Base-by-base conservation (phyloP, 2,888 invertebrate genomes). In the Acanthosoma haemorrhoidale region DNA sequence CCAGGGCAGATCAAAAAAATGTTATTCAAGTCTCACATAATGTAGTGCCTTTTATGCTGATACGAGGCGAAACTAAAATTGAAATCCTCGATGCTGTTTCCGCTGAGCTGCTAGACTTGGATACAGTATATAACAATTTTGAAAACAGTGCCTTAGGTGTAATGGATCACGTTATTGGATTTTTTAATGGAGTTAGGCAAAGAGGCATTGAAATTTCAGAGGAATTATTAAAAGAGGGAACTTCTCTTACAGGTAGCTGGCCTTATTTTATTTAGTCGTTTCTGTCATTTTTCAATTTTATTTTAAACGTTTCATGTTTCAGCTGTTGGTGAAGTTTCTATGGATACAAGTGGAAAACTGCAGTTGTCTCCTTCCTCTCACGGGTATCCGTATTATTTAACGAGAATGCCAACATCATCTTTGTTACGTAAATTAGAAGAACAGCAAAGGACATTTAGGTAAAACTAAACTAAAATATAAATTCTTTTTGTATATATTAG, bases 191-290 rank as follows among this genome's bases (percentile, higher is more conserved):
- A 73, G 80, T 80, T 57, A 76, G 78, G n/a, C 75, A 74, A 61
- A 86, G 91, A 72, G 94, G 94, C 0, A 81, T 93, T 21, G 93
- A 94, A 79, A 90, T 91, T 5, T 92, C 92, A 60, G 95, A 95
- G 79, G 88, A 90, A 80, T 90, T 95, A 86, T 82, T 95, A 4
- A 82, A 91, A 0, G 90, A 90, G 77, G 93, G 92, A 15, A 88
- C 91, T 61, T 85, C 88, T 74, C 84, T 94, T 57, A 90, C 94
- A 84, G 87, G 90, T 89, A 77, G 29, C 16, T 3, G 3, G 11
- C 29, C 29, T 2, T 13, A 3, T 59, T 32, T 59, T 11, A 3
- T 18, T 3, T 34, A 13, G 60, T 15, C n/a, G 15, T 36, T 61
- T 59, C 32, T 63, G 31, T 3, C 4, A 15, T 15, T 2, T 39